Conservation (phyloP, 2,113 vertebrate genomes). For the Mixornis gularis region DNA sequence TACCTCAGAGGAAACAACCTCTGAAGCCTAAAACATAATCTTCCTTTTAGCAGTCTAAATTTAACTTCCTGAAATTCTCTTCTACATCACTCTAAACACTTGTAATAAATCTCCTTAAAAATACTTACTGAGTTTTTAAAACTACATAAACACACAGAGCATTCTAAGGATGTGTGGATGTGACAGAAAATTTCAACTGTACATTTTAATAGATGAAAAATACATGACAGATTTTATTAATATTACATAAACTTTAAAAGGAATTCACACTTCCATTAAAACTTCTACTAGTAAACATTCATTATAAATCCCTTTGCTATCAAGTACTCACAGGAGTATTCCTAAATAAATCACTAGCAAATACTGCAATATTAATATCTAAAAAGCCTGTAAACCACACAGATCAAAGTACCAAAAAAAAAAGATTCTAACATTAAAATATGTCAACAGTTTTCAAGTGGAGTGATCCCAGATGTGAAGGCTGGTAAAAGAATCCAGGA, state of each 20-base stretch:
- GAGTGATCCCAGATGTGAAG: not conserved
- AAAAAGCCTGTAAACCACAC: not conserved
- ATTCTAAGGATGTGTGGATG: not conserved
- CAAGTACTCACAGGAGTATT: slow-evolving; percentile 25
- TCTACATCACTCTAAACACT: not conserved
- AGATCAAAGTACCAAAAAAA: not conserved
- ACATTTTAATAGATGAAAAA: slow-evolving; percentile 31
- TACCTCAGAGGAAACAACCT: not conserved
- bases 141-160: not conserved
- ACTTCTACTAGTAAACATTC: slow-evolving; percentile 18
- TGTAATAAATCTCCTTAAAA: not conserved
- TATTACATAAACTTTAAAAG: slow-evolving; percentile 43
- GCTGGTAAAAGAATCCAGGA: not conserved
- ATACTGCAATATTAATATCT: slow-evolving; percentile 1
- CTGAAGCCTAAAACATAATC: not conserved
- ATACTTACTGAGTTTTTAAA: not conserved
- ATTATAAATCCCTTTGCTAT: slow-evolving; percentile 9
- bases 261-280: slow-evolving; percentile 22
- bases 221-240: slow-evolving; percentile 42
- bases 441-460: slow-evolving; percentile 2
- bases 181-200: not conserved
- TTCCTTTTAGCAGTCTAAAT: not conserved
- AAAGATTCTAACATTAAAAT: not conserved
- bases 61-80: not conserved
- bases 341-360: slow-evolving; percentile 37